Base-by-base conservation (phyloP, 1,140 invertebrate species). In the Ylistrum balloti region DNA sequence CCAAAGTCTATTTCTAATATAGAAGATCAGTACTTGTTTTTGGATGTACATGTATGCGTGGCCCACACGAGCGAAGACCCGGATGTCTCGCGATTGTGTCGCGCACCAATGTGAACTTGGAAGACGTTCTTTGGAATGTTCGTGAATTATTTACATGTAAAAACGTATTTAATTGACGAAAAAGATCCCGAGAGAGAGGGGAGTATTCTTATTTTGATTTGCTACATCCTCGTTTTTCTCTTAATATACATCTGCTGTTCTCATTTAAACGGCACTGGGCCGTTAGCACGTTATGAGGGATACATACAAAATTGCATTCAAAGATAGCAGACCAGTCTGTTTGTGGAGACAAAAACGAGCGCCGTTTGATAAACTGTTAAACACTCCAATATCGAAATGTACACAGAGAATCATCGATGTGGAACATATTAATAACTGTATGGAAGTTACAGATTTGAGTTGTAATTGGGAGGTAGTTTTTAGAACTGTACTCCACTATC, bases 101-200 rank as follows among this genome's bases (percentile, higher is more conserved):
- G 56, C 56, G 56, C 56, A 74, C 56, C n/a, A 74, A n/a, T 74
- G 22, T 74, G 56, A 74, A 74, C 56, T 74, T 28, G n/a, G n/a
- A 17, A 74, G 56, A 74, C 56, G 56, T 74, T 28, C 56, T 1
- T 74, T 28, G 56, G 56, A 74, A 74, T 74, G 56, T 74, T 5
- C 22, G 56, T 74, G 56, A 74, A 74, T 74, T 74, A 74, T 74
- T 74, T 74, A 74, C 56, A 74, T 74, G 56, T 74, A 74, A 74
- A 74, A 74, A 74, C 56, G 56, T 74, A 74, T 74, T 74, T 74
- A 74, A 74, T 74, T 74, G 56, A 74, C 56, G 56, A 74, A 74
- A 74, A 74, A 74, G 56, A 74, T 74, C 56, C 56, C 56, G 56
- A 5, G 56, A 74, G 45, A 48, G 56, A 74, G 9, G 56, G 56